Conservation (phyloP, 2,113 vertebrate species). For the Pogonocichla stellata region DNA sequence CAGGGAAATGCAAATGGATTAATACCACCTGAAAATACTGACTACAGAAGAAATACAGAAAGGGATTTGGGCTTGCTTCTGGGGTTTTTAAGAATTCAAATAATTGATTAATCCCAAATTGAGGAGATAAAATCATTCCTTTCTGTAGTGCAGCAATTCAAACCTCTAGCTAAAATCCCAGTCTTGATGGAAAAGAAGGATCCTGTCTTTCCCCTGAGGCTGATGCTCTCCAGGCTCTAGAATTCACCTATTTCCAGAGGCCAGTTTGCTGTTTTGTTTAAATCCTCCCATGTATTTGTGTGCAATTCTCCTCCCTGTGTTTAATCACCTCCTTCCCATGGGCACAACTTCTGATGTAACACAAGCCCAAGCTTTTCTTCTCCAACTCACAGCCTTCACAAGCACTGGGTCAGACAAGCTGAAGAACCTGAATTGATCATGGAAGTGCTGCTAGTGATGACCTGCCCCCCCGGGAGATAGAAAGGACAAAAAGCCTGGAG, state of each 20-base stretch:
- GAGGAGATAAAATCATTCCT: background rate
- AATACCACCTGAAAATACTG: background rate
- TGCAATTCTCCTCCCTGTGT: background rate
- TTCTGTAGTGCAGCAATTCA: background rate
- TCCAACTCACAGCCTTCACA: background rate
- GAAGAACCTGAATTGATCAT: background rate
- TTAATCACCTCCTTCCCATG: background rate
- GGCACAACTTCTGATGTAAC: background rate
- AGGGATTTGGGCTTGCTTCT: conserved; percentile 1
- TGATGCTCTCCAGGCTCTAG: background rate
- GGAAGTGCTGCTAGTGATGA: accelerated
- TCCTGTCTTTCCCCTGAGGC: background rate
- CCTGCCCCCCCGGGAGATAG: background rate
- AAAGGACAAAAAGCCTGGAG: background rate
- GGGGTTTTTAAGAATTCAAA: conserved; percentile 34
- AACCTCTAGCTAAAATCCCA: background rate
- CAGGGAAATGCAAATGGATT: conserved; percentile 30
- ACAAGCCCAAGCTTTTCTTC: background rate
- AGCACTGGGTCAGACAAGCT: background rate
- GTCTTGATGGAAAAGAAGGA: background rate
- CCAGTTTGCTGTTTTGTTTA: background rate
- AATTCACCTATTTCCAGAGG: background rate
- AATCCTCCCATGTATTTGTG: background rate
- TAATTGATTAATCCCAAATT: conserved; percentile 10
- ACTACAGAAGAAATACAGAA: background rate